Percentiles rank a stretch among this genome's conserved stretches.
Conservation (phyloP, 2,113 vertebrate species). For the Epinephelus moara region DNA sequence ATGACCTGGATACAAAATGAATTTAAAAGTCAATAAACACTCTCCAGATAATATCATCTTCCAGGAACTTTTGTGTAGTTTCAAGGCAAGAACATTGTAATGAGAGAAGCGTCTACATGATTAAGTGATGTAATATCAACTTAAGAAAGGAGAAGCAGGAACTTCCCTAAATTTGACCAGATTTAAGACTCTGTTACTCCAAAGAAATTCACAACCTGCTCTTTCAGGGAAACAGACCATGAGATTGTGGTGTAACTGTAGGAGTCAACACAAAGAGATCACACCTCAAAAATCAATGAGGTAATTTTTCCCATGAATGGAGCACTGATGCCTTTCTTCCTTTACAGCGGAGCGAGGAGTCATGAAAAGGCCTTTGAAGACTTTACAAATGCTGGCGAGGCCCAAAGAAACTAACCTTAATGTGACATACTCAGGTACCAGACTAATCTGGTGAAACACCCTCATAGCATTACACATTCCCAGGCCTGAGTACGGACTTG, state of each 20-base stretch:
- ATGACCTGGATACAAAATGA: not conserved
- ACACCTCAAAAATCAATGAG: slow-evolving; percentile 8
- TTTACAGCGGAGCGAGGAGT: not conserved
- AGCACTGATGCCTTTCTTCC: slow-evolving; percentile 1
- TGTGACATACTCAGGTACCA: slow-evolving; percentile 56
- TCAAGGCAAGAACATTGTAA: not conserved
- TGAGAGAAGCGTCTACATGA: not conserved
- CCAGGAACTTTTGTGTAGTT: not conserved
- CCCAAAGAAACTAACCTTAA: slow-evolving; percentile 27
- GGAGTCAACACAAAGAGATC: not conserved
- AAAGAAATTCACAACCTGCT: not conserved
- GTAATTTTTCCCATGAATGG: slow-evolving; percentile 26
- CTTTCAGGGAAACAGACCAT: slow-evolving; percentile 3
- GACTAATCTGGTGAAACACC: slow-evolving; percentile 34
- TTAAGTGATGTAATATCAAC: not conserved
- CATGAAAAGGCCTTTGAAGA: slow-evolving; percentile 26
- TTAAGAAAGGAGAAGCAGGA: not conserved
- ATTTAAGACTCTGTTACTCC: not conserved
- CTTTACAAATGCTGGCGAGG: slow-evolving; percentile 11
- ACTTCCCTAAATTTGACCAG: not conserved
- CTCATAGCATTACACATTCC: slow-evolving; percentile 59
- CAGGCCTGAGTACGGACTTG: slow-evolving; percentile 28
- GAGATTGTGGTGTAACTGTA: not conserved
- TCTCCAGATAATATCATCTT: not conserved
- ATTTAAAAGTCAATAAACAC: not conserved